Evolutionary conservation across 2,888 invertebrate genomes (phyloP).

Genomic region (Platycnemis pennipes): DNA sequence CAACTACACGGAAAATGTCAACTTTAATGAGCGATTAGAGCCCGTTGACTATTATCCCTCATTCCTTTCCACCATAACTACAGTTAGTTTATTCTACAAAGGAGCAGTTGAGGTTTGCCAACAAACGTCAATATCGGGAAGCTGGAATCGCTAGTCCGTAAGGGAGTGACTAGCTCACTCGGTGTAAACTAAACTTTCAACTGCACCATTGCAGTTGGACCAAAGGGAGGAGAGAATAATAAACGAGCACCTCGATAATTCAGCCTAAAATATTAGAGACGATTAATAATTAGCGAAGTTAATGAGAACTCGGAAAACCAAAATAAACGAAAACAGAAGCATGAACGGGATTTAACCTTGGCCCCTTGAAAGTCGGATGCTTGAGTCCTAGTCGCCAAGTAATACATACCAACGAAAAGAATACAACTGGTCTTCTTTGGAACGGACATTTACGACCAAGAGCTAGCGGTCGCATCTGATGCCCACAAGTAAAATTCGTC

Average conservation of each 20-base stretch:
- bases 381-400: neutral
- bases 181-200: neutral
- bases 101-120: too few species aligned
- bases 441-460: neutral
- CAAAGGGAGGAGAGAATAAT: neutral
- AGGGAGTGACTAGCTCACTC: neutral
- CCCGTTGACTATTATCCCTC: too few species aligned
- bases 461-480: neutral
- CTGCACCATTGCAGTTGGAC: neutral
- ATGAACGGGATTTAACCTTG: neutral
- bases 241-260: neutral
- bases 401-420: neutral
- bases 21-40: too few species aligned
- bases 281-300: too few species aligned
- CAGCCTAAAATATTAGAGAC: neutral
- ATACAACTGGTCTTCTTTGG: too few species aligned
- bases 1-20: too few species aligned
- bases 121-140: too few species aligned
- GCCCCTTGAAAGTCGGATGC: neutral
- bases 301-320: neutral
- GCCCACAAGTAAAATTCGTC: neutral
- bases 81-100: too few species aligned
- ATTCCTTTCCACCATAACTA: too few species aligned
- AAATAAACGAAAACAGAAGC: neutral
- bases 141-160: too few species aligned